These are phyloP conservation scores for Drosophila percnosoma DNA, from an alignment of 2,888 invertebrate species.

Conservation along the genomic window DNA sequence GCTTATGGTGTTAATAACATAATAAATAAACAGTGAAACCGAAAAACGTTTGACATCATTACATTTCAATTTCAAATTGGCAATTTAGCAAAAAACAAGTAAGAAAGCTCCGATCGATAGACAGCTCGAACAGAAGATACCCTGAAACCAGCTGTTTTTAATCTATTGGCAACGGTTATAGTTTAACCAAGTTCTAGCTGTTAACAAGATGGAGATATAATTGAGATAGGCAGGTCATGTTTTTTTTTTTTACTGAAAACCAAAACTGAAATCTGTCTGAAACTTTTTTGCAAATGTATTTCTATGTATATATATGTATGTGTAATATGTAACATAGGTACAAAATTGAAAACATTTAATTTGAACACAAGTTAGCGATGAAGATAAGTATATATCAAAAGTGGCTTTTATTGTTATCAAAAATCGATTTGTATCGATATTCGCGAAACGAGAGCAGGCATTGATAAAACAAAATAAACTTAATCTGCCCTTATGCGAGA, in stretches of 20 bases:
- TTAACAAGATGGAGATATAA: not conserved
- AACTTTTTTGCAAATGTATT: not conserved
- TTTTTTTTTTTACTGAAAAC: too few relatives aligned
- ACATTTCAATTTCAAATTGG: conserved; percentile 59
- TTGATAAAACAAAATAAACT: too few relatives aligned
- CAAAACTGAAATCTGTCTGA: not conserved
- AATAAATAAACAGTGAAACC: conserved; percentile 64
- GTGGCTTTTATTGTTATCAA: not conserved
- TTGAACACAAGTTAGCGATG: too few relatives aligned
- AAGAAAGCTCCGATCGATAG: not conserved
- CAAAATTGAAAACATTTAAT: not conserved
- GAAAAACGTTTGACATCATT: conserved; percentile 71
- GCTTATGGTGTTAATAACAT: conserved; percentile 37
- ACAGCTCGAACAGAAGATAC: not conserved
- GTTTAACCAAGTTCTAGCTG: not conserved
- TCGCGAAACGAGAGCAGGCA: too few relatives aligned
- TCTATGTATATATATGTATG: not conserved
- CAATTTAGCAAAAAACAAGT: conserved; percentile 25
- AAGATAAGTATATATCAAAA: not conserved
- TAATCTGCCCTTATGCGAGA: not conserved
- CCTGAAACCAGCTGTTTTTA: not conserved
- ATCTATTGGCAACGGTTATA: not conserved
- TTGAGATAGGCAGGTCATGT: not conserved
- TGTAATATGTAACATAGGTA: not conserved
- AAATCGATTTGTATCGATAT: not conserved